Conservation (phyloP, 2,888 invertebrate genomes). For the Cheilosia scutellata region DNA sequence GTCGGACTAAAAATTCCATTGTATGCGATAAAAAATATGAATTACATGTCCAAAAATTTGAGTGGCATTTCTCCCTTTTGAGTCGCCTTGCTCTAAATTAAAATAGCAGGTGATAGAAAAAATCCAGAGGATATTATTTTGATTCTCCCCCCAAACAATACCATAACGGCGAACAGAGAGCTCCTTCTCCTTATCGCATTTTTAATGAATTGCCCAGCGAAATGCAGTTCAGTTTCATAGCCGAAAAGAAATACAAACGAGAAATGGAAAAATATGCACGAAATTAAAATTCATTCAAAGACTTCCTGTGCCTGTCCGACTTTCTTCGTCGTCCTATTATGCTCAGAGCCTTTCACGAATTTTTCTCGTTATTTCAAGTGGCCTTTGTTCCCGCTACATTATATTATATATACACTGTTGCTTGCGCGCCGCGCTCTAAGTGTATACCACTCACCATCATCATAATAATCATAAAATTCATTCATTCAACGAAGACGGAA, state of each 20-base stretch:
- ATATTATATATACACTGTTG: constrained; percentile 58
- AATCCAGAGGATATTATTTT: background rate
- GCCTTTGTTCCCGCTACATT: constrained; percentile 61
- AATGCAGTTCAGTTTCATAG: constrained; percentile 9
- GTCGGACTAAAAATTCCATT: constrained; percentile 2
- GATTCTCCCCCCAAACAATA: constrained; percentile 28
- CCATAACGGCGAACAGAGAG: constrained; percentile 35
- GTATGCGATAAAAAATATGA: constrained; percentile 35
- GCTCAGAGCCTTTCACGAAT: constrained; percentile 55
- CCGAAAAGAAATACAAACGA: background rate
- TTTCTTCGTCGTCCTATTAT: constrained; percentile 48
- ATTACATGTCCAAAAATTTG: constrained; percentile 63
- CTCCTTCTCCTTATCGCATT: constrained; percentile 11
- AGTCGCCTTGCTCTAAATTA: constrained; percentile 56
- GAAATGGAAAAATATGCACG: constrained; percentile 68
- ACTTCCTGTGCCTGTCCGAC: constrained; percentile 66
- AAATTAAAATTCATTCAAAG: constrained; percentile 76
- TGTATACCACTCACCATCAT: constrained; percentile 62
- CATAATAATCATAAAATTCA: constrained; percentile 74
- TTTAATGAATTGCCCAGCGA: constrained; percentile 59
- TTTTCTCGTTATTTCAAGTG: constrained; percentile 76
- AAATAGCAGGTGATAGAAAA: constrained; percentile 54
- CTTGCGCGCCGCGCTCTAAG: constrained; percentile 58
- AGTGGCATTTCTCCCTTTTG: constrained; percentile 66
- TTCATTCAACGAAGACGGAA: constrained; percentile 59